A percentile compares a stretch with the other conserved stretches of the same genome.
These are phyloP conservation scores for Ceratotherium simum DNA, from an alignment of 2,113 vertebrate species.

Conservation along the genomic window DNA sequence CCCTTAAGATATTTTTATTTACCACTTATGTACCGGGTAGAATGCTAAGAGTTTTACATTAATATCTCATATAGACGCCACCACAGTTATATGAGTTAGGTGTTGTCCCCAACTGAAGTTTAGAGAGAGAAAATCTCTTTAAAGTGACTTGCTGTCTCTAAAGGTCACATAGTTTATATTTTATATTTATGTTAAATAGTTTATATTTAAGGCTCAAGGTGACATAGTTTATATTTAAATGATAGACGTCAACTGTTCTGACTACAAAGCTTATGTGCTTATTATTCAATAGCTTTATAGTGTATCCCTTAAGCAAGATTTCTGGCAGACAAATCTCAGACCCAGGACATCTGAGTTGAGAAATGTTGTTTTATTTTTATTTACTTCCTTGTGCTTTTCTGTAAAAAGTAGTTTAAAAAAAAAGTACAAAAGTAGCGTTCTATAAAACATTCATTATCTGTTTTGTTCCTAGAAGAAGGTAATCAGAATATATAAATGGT, in stretches of 20 bases:
- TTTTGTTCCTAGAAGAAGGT: conserved; percentile 47
- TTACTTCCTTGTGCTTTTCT: conserved; percentile 46
- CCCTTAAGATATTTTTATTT: not conserved
- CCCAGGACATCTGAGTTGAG: not conserved
- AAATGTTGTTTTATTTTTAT: conserved; percentile 41
- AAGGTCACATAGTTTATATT: conserved; percentile 23
- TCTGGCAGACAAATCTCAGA: conserved; percentile 1
- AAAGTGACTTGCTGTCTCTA: not conserved
- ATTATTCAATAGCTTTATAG: not conserved
- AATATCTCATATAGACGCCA: not conserved
- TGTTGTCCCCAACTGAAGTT: not conserved
- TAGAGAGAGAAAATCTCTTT: conserved; percentile 12
- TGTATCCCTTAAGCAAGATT: conserved; percentile 10
- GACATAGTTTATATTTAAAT: not conserved
- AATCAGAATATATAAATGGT: conserved; percentile 1
- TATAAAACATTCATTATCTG: not conserved
- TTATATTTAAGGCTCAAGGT: conserved; percentile 7
- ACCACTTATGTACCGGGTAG: not conserved
- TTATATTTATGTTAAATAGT: not conserved
- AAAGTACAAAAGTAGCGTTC: not conserved
- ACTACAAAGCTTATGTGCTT: not conserved
- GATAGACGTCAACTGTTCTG: not conserved
- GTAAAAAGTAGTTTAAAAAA: not conserved
- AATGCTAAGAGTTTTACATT: conserved; percentile 28
- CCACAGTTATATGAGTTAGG: not conserved